Percentiles rank a stretch among this genome's conserved stretches.
Evolutionary conservation across 2,797 vertebrate species (phyloP).

Genomic region (Discoglossus pictus): DNA sequence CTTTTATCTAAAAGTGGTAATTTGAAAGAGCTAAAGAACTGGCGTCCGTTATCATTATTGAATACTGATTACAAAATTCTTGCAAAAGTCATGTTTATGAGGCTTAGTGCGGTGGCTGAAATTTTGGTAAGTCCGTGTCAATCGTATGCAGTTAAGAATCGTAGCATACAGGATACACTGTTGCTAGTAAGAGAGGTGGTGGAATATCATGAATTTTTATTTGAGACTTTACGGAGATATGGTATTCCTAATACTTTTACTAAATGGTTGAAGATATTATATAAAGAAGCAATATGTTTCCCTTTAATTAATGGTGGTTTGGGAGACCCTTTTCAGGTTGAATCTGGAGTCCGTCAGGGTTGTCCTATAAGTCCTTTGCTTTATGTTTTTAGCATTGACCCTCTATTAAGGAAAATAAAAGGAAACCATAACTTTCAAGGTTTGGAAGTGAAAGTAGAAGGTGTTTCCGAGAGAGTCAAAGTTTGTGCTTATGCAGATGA

Average conservation of each 20-base stretch:
- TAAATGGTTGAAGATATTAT: background rate
- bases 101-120: background rate
- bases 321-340: background rate
- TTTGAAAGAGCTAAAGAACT: background rate
- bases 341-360: background rate
- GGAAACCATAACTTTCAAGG: no score
- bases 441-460: no score
- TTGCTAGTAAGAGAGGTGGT: background rate
- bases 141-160: background rate
- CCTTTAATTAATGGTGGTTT: background rate
- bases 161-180: background rate
- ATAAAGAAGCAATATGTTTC: background rate
- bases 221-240: background rate
- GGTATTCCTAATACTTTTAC: background rate
- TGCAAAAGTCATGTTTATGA: background rate
- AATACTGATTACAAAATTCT: background rate
- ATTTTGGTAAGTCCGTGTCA: background rate
- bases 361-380: constrained; percentile 2
- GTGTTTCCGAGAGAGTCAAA: no score
- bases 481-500: no score
- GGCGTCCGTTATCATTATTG: background rate
- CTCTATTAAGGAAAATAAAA: background rate
- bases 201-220: background rate
- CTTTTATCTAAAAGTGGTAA: constrained; percentile 1
- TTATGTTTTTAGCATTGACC: background rate